Evolutionary conservation across 2,113 vertebrate genomes (phyloP), one percentile per base, ranked within the genome.

Genomic region (Dicaeum eximium): DNA sequence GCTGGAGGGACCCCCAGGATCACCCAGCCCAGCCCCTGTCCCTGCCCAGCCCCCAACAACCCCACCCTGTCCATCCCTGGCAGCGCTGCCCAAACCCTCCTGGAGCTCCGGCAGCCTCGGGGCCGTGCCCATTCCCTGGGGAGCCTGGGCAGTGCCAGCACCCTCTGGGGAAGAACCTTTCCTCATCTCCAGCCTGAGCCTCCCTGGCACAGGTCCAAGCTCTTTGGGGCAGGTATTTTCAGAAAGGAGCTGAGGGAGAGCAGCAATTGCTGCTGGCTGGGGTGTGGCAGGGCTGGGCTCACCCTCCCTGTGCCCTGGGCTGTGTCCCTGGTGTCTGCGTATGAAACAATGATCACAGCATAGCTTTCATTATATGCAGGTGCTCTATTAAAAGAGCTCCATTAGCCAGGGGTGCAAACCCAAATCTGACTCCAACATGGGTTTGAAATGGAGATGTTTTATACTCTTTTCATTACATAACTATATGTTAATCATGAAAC

Each of bases 231-330:
- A 38, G 57, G 5, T 15, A 15, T 64, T 24, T 64, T 40, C 9
- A 18, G 23, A 12, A 15, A 6, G 47, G 27, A 44, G 10, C 10
- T 66, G 2, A 18, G 0, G 3, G n/a, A 28, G 9, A 54, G 33
- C 27, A n/a, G 4, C 15, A 31, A 4, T 4, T 64, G 18, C 50
- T 58, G 30, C 44, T 58, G 10, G 18, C 38, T 4, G 8, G 10
- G 30, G 3, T 14, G 3, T 2, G 44, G 28, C 50, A 20, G 50
- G 47, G 16, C 44, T 45, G 38, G 31, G 40, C 31, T 48, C 21
- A 3, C 42, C 42, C 20, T 11, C 47, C 47, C 47, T 8, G 47
- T 48, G 48, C 24, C 48, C 23, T 8, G 25, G 48, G 24, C 48
- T 25, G 15, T 38, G 33, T 15, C 54, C 0, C 33, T 30, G 19